Evolutionary conservation across 1,140 invertebrate species (phyloP).

Genomic region (Drosophila santomea): DNA sequence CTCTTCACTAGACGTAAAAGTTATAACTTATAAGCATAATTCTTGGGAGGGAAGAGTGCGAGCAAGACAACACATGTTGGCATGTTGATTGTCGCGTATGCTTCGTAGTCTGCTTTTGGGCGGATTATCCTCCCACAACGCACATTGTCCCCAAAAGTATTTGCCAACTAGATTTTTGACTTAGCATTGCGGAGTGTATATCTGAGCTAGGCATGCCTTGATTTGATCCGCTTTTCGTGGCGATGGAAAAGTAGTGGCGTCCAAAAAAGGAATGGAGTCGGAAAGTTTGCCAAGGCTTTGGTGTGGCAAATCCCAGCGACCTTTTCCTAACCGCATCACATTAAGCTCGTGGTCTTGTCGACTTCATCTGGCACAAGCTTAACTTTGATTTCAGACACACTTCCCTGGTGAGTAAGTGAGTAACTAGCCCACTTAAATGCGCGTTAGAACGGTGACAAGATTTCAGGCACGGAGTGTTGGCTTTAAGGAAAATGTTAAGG

Average conservation of each 20-base stretch:
- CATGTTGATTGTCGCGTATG: constrained; percentile 73
- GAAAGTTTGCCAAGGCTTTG: constrained; percentile 32
- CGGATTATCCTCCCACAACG: constrained; percentile 43
- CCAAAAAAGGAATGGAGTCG: constrained; percentile 1
- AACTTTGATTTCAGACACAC: constrained; percentile 45
- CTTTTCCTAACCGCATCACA: constrained; percentile 59
- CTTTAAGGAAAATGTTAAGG: not conserved
- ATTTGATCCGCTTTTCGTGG: constrained; percentile 48
- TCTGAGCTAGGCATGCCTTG: constrained; percentile 32
- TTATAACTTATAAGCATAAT: constrained; percentile 65
- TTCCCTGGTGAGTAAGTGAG: constrained; percentile 16
- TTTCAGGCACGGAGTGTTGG: constrained; percentile 6
- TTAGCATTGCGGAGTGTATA: constrained; percentile 48
- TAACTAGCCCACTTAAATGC: constrained; percentile 76
- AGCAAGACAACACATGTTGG: constrained; percentile 62
- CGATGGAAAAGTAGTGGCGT: constrained; percentile 23
- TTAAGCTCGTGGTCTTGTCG: constrained; percentile 51
- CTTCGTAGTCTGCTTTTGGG: constrained; percentile 36
- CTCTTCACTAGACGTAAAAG: constrained; percentile 30
- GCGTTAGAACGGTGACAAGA: constrained; percentile 63
- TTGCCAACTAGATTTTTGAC: constrained; percentile 81
- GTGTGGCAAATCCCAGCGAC: constrained; percentile 47
- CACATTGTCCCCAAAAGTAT: constrained; percentile 55
- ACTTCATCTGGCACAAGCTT: constrained; percentile 50
- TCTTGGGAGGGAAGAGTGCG: constrained; percentile 12